phyloP scores from a whole-genome alignment of 2,888 invertebrate species.

The Acleris sparsana region DNA sequence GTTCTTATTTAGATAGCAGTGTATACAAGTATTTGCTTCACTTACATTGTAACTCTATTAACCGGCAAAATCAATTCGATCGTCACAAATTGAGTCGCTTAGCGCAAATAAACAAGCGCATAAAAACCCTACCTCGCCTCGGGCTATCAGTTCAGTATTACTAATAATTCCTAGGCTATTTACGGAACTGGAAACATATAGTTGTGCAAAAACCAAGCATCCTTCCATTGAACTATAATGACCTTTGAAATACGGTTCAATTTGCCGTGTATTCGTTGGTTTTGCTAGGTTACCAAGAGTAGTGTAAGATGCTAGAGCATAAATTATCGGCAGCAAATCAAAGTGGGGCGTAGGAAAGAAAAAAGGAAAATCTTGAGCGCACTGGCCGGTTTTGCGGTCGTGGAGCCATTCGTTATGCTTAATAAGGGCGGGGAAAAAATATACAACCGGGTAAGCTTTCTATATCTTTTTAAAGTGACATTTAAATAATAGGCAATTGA shows the following conservation, averaged over 20 bases:
- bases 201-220: background rate
- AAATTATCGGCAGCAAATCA: conserved; percentile 35
- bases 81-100: conserved; percentile 1
- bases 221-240: background rate
- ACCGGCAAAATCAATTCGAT: background rate
- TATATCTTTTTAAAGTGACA: background rate
- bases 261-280: background rate
- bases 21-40: too few relatives aligned
- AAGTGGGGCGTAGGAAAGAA: conserved; percentile 25
- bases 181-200: conserved; percentile 7
- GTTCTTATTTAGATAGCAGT: too few relatives aligned
- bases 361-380: conserved; percentile 20
- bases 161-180: conserved; percentile 14
- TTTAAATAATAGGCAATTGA: background rate
- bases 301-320: conserved; percentile 20
- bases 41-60: background rate
- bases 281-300: background rate
- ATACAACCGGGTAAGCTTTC: conserved; percentile 10
- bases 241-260: background rate
- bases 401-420: conserved; percentile 25
- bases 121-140: conserved; percentile 14
- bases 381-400: conserved; percentile 26
- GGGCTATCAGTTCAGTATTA: conserved; percentile 10
- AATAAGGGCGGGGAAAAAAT: conserved; percentile 20
- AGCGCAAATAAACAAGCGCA: conserved; percentile 11